A percentile compares a stretch with the other conserved stretches of the same genome.
Conservation (phyloP, 2,888 invertebrate genomes). For the Yponomeuta malinellus region DNA sequence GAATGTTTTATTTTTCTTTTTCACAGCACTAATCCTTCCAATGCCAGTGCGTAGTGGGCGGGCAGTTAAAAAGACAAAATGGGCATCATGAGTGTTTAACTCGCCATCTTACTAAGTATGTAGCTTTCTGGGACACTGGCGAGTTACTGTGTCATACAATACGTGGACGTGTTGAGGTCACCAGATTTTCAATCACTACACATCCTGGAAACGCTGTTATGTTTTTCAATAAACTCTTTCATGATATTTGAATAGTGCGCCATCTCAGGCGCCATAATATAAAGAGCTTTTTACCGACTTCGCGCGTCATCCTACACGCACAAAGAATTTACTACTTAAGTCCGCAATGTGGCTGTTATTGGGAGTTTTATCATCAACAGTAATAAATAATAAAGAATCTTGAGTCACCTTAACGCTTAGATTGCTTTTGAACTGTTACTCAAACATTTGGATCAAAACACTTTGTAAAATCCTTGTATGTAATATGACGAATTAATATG, state of each 20-base stretch:
- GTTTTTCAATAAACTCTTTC: constrained; percentile 3
- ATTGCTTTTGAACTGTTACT: too few relatives aligned
- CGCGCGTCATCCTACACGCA: background rate
- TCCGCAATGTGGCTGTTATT: too few relatives aligned
- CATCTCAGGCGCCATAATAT: background rate
- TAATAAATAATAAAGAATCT: too few relatives aligned
- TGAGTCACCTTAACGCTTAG: too few relatives aligned
- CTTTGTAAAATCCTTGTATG: too few relatives aligned
- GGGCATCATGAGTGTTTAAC: background rate
- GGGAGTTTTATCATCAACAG: too few relatives aligned
- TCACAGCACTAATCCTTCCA: constrained; percentile 13
- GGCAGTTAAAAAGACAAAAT: constrained; percentile 18
- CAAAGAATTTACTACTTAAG: background rate
- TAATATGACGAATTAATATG: too few relatives aligned
- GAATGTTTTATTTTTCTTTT: background rate
- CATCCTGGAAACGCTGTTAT: background rate
- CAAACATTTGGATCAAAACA: too few relatives aligned
- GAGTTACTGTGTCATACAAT: background rate
- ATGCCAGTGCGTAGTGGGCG: constrained; percentile 12
- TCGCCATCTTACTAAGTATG: background rate
- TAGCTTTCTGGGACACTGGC: background rate
- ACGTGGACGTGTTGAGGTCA: background rate
- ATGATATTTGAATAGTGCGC: background rate
- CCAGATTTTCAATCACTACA: background rate
- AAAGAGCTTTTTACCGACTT: background rate